phyloP scores from a whole-genome alignment of 2,797 vertebrate species.

The Bucorvus abyssinicus region DNA sequence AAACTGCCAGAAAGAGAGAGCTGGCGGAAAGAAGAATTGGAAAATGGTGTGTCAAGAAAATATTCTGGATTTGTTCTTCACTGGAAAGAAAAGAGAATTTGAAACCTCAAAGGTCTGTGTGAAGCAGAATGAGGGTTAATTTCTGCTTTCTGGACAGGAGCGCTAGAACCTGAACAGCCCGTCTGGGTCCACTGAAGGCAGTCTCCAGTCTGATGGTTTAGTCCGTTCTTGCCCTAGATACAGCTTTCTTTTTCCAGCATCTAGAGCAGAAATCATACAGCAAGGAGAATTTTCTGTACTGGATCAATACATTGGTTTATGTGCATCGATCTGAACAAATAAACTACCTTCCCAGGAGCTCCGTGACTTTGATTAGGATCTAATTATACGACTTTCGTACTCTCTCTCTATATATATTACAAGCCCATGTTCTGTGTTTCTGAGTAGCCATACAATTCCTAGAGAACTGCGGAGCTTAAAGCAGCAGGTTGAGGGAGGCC shows the following conservation, averaged over 20 bases:
- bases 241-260: not conserved
- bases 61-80: not conserved
- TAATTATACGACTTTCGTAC: not conserved
- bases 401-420: not conserved
- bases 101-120: not conserved
- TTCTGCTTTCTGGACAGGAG: not conserved
- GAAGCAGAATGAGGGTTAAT: not conserved
- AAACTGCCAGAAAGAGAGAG: not conserved
- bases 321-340: not conserved
- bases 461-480: not conserved
- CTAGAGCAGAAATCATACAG: not conserved
- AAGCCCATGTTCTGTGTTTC: not conserved
- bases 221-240: not conserved
- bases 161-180: not conserved
- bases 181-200: not conserved
- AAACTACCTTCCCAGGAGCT: not conserved
- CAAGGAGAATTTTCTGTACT: not conserved
- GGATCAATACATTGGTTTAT: not conserved
- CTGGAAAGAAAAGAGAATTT: not conserved
- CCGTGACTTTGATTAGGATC: not conserved
- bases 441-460: not conserved
- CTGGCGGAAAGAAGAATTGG: not conserved
- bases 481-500: not conserved
- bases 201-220: not conserved
- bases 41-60: not conserved